These are phyloP conservation scores for Drosophila dives DNA, from an alignment of 2,888 invertebrate genomes.

Conservation along the genomic window DNA sequence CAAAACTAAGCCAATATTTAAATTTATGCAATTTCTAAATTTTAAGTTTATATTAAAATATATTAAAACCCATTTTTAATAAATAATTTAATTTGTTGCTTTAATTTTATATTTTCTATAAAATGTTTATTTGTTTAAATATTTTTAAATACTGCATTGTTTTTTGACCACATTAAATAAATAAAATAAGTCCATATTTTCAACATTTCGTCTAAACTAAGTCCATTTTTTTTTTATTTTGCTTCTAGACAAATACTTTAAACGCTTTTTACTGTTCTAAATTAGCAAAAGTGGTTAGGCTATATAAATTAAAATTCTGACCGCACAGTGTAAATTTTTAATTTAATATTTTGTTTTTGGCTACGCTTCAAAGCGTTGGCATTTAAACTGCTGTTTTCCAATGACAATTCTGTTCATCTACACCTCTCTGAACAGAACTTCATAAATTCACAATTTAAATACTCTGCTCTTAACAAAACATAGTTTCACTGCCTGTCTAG, in stretches of 20 bases:
- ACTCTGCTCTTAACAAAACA: background rate
- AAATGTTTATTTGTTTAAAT: background rate
- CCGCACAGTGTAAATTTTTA: conserved; percentile 36
- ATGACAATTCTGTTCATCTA: conserved; percentile 4
- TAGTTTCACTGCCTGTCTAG: background rate
- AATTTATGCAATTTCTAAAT: too few species aligned
- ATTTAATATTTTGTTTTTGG: conserved; percentile 25
- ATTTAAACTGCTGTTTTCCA: conserved; percentile 14
- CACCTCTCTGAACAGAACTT: conserved; percentile 13
- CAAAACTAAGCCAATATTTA: background rate
- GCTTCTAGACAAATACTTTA: background rate
- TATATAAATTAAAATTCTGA: background rate
- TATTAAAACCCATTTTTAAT: too few species aligned
- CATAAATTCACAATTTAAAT: conserved; percentile 21
- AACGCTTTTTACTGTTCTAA: background rate
- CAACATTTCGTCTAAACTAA: background rate
- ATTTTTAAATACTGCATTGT: background rate
- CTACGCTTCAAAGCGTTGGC: conserved; percentile 7
- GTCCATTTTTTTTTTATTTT: background rate
- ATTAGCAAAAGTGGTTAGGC: background rate
- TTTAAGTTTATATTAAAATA: too few species aligned
- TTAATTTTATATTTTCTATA: background rate
- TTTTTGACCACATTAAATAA: background rate
- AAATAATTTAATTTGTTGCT: background rate
- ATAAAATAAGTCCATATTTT: background rate